These are phyloP conservation scores for Heterotis niloticus DNA, from an alignment of 2,113 vertebrate genomes.

Conservation along the genomic window DNA sequence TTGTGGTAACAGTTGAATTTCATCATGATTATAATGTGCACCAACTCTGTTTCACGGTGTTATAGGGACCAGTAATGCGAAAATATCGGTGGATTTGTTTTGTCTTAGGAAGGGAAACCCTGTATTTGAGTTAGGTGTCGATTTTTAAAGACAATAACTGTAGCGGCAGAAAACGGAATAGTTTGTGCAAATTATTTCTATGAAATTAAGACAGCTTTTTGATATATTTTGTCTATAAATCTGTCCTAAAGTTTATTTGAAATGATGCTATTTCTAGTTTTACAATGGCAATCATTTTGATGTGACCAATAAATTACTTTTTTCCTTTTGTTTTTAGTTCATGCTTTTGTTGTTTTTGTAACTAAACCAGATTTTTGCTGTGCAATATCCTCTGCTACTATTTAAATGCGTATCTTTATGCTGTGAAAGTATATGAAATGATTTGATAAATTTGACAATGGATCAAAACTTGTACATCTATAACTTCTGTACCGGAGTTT, in stretches of 20 bases:
- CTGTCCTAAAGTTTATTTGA: slow-evolving; percentile 3
- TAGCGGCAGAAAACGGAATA: slow-evolving; percentile 22
- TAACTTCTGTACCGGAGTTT: not conserved
- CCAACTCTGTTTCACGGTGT: not conserved
- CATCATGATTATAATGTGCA: not conserved
- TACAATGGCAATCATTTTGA: not conserved
- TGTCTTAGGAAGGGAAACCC: not conserved
- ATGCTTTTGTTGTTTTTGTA: not conserved
- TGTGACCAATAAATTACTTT: slow-evolving; percentile 1
- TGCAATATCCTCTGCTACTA: not conserved
- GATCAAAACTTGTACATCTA: not conserved
- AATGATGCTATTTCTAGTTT: slow-evolving; percentile 6
- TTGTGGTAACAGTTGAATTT: slow-evolving; percentile 9
- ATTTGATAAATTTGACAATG: not conserved
- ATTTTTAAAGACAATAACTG: slow-evolving; percentile 1
- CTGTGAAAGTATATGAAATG: not conserved
- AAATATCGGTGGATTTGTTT: not conserved
- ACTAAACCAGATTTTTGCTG: slow-evolving; percentile 10
- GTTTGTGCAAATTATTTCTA: slow-evolving; percentile 21
- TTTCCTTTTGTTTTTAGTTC: slow-evolving; percentile 1
- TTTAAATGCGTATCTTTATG: not conserved
- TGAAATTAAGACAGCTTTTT: slow-evolving; percentile 13
- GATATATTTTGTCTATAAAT: not conserved
- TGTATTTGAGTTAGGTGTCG: no score
- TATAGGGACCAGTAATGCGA: not conserved